Evolutionary conservation across 2,888 invertebrate genomes (phyloP), one percentile per base, ranked within the genome.

Genomic region (Lepidonotus clava): DNA sequence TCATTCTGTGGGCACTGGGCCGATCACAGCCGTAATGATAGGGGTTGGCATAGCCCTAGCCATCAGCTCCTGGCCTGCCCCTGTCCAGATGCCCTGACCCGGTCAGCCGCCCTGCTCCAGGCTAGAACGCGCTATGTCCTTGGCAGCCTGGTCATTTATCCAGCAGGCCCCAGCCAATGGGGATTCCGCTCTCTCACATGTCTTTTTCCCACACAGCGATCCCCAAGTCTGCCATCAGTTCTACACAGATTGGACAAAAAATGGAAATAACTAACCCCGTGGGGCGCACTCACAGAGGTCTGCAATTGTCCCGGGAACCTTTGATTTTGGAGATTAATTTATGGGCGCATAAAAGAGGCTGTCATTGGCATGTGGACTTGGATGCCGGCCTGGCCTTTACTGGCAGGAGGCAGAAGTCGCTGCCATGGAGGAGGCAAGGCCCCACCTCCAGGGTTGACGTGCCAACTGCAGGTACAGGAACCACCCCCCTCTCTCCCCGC

Each of bases 261-360:
- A 61, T 28, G 61, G 2, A 46, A 46, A 46, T 11, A 46, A 46
- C 18, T 46, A 18, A 18, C 8, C 46, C 46, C 61, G 1, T 32
- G 5, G 24, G n/a, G n/a, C 28, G 24, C 61, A 61, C 28, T 24
- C 61, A 28, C 61, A 28, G 24, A 4, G 61, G 28, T 32, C 61
- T 28, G 61, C 24, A 61, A 5, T 61, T 5, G 21, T 11, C 24
- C 53, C 11, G 61, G 11, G 1, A 24, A 8, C 61, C 61, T 61
- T 61, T 61, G 61, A 61, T 61, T n/a, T n/a, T 28, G 24, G n/a
- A 61, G 61, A 61, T 61, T 61, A 61, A 61, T 61, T 61, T 61
- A 61, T 61, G 61, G 61, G n/a, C 61, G 24, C 24, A 61, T 61
- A n/a, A 18, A 61, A 24, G 61, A 11, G 21, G 61, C n/a, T 24